These are phyloP conservation scores for Nicator chloris DNA, from an alignment of 2,113 vertebrate genomes.

Conservation along the genomic window DNA sequence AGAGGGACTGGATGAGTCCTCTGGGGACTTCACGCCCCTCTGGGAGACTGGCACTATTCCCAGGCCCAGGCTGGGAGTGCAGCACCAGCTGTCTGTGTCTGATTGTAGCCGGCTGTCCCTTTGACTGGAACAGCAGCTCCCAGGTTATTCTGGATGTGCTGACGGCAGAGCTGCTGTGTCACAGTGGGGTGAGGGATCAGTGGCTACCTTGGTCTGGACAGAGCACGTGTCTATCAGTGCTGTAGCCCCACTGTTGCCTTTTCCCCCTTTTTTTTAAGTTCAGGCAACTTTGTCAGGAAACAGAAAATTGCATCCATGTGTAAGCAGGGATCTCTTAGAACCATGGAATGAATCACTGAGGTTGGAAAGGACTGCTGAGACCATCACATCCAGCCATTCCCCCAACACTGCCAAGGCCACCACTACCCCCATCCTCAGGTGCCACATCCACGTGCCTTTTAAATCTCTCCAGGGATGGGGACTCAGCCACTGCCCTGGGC, in stretches of 20 bases:
- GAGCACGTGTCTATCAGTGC: fast-evolving
- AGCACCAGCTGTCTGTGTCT: fast-evolving
- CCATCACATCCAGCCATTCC: background rate
- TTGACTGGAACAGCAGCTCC: background rate
- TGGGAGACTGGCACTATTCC: background rate
- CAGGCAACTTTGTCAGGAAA: background rate
- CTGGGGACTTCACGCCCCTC: background rate
- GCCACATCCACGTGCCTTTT: background rate
- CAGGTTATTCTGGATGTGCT: background rate
- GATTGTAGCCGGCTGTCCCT: background rate
- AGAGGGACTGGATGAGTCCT: background rate
- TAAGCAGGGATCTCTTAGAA: background rate
- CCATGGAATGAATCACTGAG: background rate
- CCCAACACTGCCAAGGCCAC: background rate
- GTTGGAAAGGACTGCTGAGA: background rate
- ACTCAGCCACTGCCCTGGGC: background rate
- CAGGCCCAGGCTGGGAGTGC: background rate
- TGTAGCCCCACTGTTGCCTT: background rate
- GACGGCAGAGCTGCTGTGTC: background rate
- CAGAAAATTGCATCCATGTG: background rate
- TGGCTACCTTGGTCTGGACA: background rate
- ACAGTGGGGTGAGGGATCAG: background rate
- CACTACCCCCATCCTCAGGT: no score
- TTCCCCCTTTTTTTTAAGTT: background rate
- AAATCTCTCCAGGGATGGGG: background rate